Evolutionary conservation across 1,140 invertebrate species (phyloP), one percentile per base, ranked within the genome.

Genomic region (Neodiprion fabricii): DNA sequence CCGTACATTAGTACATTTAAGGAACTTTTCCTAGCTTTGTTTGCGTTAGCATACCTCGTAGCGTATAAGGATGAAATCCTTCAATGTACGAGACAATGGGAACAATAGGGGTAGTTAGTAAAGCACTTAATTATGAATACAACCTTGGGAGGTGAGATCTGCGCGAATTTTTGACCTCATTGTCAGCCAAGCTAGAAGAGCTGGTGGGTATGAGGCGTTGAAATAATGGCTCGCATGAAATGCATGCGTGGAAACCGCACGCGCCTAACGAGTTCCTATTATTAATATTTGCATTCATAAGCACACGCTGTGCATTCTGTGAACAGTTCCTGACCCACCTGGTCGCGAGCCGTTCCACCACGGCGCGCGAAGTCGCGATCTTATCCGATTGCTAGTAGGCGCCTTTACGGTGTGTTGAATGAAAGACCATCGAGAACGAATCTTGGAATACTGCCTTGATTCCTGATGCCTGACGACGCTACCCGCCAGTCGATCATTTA

Each of bases 201-300:
- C 4, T 17, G 53, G 53, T 17, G 53, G n/a, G 53, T 17, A 17
- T 61, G 53, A 61, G 3, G 53, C 11, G n/a, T 14, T 9, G 53
- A 61, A 17, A 61, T 9, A 61, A 61, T 61, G 53, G 53, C 28
- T 40, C 28, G 28, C 28, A 40, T 40, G 28, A 40, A 40, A 40
- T 40, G 5, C 28, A 61, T 61, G n/a, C 11, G 53, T 5, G 53
- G n/a, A 61, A 61, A 17, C 53, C n/a, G 53, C 53, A 61, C 53
- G 53, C 53, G 53, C 53, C 53, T 61, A 61, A 61, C 53, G 53
- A 61, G 53, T 61, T 9, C 53, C 53, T 61, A 61, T 61, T 61
- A 61, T 61, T 61, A 61, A 61, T 61, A 61, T 61, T 61, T 61
- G 53, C 53, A 61, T 61, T 61, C 53, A 61, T 61, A 17, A 17